Conservation (phyloP, 2,888 invertebrate species). For the Lochmaea capreae region DNA sequence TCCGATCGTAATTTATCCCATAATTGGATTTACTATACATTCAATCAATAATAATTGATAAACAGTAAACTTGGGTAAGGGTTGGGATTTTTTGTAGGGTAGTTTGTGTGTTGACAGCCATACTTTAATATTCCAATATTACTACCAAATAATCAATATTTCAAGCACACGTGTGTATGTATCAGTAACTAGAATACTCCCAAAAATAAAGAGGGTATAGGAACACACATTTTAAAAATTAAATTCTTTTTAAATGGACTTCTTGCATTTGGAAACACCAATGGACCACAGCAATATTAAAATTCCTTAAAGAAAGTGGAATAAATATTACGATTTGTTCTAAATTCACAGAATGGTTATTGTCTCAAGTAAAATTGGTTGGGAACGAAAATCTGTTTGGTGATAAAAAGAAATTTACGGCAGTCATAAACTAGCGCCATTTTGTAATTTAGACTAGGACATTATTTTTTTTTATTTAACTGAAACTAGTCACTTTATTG, state of each 20-base stretch:
- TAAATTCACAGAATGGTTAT: background rate
- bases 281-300: too few species aligned
- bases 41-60: conserved; percentile 36
- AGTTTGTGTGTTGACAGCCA: background rate
- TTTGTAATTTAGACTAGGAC: background rate
- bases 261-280: too few species aligned
- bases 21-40: conserved; percentile 30
- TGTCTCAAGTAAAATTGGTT: background rate
- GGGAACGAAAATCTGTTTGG: background rate
- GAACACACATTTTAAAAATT: too few species aligned
- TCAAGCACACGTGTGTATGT: background rate
- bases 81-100: conserved; percentile 26
- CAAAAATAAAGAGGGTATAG: too few species aligned
- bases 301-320: too few species aligned
- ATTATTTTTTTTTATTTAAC: background rate
- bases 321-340: too few species aligned
- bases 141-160: background rate
- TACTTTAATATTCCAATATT: background rate
- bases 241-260: too few species aligned
- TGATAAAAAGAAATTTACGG: background rate
- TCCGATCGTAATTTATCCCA: conserved; percentile 32
- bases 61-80: conserved; percentile 26
- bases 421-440: background rate
- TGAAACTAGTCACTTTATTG: background rate
- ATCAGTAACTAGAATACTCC: too few species aligned